These are phyloP conservation scores for Dendrocincla fuliginosa DNA, from an alignment of 2,797 vertebrate genomes.

Conservation along the genomic window DNA sequence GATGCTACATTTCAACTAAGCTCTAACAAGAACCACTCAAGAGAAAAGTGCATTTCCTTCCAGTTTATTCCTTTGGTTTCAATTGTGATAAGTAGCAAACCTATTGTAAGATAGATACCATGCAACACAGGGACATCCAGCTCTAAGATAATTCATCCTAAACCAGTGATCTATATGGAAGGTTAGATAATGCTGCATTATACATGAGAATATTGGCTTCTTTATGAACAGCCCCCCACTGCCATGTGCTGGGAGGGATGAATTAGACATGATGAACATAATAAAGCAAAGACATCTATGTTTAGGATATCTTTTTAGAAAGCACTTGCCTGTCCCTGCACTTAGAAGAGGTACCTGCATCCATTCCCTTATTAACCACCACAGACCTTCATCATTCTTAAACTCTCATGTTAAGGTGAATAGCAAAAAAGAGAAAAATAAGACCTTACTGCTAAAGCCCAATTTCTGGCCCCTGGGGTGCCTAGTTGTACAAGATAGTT, in stretches of 20 bases:
- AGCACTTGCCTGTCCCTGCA: not conserved
- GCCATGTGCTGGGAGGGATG: not conserved
- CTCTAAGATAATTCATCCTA: not conserved
- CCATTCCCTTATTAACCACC: not conserved
- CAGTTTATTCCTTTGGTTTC: conserved; percentile 42
- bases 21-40: conserved; percentile 52
- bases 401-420: not conserved
- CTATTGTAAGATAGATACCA: not conserved
- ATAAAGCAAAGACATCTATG: conserved; percentile 10
- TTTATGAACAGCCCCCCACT: conserved; percentile 10
- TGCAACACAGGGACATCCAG: not conserved
- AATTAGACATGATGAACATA: conserved; percentile 41
- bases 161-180: conserved; percentile 15
- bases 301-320: not conserved
- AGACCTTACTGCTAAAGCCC: not conserved
- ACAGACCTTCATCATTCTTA: not conserved
- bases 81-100: conserved; percentile 1
- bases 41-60: conserved; percentile 46
- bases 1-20: conserved; percentile 46
- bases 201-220: conserved; percentile 15
- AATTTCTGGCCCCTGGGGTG: conserved; percentile 17
- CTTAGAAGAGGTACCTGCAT: not conserved
- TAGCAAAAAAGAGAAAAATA: not conserved
- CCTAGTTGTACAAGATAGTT: not conserved
- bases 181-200: conserved; percentile 35